phyloP scores from a whole-genome alignment of 1,140 invertebrate genomes.

The Lepidurus packardi region DNA sequence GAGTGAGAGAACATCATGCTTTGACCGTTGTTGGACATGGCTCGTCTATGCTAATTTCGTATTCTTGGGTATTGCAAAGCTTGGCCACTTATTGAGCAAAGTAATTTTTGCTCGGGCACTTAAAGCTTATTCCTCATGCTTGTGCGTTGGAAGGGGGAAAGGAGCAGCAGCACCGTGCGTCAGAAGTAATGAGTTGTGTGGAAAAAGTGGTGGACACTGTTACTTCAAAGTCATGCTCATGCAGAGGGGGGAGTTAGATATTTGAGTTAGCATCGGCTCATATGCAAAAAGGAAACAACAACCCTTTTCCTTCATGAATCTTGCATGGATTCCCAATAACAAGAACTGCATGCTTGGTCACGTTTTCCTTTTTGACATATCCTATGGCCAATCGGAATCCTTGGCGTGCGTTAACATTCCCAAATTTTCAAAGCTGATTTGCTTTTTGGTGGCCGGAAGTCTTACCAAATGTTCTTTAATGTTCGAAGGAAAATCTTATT shows the following conservation, averaged over 20 bases:
- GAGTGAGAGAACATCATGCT: neutral
- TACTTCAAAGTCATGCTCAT: slow-evolving; percentile 8
- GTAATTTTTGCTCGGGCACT: neutral
- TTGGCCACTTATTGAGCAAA: slow-evolving; percentile 2
- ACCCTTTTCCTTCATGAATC: slow-evolving; percentile 8
- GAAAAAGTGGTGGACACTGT: slow-evolving; percentile 5
- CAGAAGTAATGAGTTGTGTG: neutral
- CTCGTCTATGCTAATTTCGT: neutral
- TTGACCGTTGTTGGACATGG: neutral
- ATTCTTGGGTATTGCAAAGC: neutral
- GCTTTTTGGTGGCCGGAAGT: neutral
- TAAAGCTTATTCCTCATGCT: too few species aligned
- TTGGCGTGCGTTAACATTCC: neutral
- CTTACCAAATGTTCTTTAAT: neutral
- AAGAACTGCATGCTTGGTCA: neutral
- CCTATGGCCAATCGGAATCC: slow-evolving; percentile 9
- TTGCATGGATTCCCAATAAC: neutral
- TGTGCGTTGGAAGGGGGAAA: too few species aligned
- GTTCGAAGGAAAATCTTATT: neutral
- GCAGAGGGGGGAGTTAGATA: neutral
- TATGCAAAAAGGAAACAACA: slow-evolving; percentile 15
- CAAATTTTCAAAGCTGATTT: neutral
- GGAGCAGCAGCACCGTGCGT: neutral
- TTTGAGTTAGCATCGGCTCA: slow-evolving; percentile 10
- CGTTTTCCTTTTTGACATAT: slow-evolving; percentile 12